Percentiles rank a stretch among this genome's conserved stretches.
Evolutionary conservation across 2,888 invertebrate species (phyloP).

Genomic region (Plebejus melissa): DNA sequence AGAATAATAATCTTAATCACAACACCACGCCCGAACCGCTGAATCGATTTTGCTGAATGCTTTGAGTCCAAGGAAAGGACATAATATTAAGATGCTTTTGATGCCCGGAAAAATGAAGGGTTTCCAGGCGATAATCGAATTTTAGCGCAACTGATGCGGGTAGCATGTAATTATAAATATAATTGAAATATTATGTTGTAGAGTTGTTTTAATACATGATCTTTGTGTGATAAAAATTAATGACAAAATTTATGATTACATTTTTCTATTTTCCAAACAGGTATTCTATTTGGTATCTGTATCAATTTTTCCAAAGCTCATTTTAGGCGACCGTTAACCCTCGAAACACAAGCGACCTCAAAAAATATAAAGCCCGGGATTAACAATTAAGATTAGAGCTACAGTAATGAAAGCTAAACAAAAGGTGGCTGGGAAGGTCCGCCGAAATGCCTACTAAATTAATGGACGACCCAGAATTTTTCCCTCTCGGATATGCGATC

Average conservation of each 20-base stretch:
- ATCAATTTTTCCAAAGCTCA: constrained; percentile 25
- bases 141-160: too few relatives aligned
- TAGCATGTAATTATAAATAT: too few relatives aligned
- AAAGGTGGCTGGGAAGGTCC: constrained; percentile 28
- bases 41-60: too few relatives aligned
- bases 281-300: constrained; percentile 16
- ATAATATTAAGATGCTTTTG: too few relatives aligned
- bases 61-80: too few relatives aligned
- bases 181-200: too few relatives aligned
- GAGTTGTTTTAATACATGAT: neutral
- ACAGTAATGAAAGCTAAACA: constrained; percentile 32
- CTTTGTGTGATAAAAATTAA: neutral
- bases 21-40: too few relatives aligned
- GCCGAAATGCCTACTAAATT: constrained; percentile 28
- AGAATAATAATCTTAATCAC: too few relatives aligned
- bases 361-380: constrained; percentile 30
- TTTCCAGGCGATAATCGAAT: too few relatives aligned
- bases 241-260: neutral
- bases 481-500: constrained; percentile 24
- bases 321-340: constrained; percentile 21
- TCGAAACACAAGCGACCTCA: constrained; percentile 26
- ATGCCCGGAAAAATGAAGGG: too few relatives aligned
- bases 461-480: constrained; percentile 29
- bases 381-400: constrained; percentile 31
- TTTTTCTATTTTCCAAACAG: neutral